phyloP scores from a whole-genome alignment of 2,113 vertebrate genomes.

The Porphyrio hochstetteri region DNA sequence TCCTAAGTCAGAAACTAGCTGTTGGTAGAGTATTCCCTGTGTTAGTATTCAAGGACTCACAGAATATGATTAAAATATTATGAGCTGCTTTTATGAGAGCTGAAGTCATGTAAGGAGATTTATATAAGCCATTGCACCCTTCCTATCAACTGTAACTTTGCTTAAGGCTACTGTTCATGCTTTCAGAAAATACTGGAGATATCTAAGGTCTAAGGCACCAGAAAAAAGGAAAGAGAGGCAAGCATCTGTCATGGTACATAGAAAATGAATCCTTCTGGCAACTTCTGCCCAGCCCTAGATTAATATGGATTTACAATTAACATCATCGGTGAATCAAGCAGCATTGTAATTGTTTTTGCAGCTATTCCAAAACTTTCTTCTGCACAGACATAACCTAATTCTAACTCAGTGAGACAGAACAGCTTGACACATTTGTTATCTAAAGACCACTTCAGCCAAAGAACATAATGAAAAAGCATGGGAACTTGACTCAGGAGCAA shows the following conservation, averaged over 20 bases:
- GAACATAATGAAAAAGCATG: conserved; percentile 73
- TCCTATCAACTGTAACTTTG: conserved; percentile 40
- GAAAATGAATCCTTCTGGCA: conserved; percentile 66
- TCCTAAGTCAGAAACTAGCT: not conserved
- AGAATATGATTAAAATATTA: conserved; percentile 58
- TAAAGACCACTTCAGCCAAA: conserved; percentile 71
- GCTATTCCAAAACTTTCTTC: conserved; percentile 67
- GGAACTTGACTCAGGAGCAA: conserved; percentile 70
- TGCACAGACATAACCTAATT: conserved; percentile 64
- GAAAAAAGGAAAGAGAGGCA: conserved; percentile 37
- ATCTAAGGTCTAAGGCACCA: not conserved
- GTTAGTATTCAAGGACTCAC: conserved; percentile 3
- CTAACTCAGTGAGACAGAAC: conserved; percentile 62
- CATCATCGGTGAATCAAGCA: conserved; percentile 49
- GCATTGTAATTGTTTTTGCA: conserved; percentile 54
- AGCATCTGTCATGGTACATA: not conserved
- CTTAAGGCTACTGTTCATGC: conserved; percentile 51
- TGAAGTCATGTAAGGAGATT: conserved; percentile 48
- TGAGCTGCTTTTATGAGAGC: conserved; percentile 38
- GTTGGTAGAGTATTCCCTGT: not conserved
- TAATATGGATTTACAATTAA: conserved; percentile 70
- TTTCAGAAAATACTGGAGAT: conserved; percentile 30
- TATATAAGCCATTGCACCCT: conserved; percentile 38
- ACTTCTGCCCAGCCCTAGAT: conserved; percentile 40
- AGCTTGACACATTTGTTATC: conserved; percentile 74